These are phyloP conservation scores for Marcusenius ussheri DNA, from an alignment of 2,113 vertebrate genomes.

Conservation along the genomic window DNA sequence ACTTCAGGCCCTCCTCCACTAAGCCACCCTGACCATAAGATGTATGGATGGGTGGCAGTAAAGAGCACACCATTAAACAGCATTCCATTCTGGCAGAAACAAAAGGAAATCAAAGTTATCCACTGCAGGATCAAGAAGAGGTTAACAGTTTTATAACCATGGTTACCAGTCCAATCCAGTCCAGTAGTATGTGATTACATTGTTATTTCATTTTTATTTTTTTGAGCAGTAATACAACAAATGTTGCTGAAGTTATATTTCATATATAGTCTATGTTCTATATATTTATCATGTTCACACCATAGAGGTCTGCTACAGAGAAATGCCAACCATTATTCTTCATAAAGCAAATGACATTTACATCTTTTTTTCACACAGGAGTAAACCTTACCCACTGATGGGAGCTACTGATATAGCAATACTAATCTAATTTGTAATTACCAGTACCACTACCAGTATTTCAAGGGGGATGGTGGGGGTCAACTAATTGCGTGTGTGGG, in stretches of 20 bases:
- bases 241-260: neutral
- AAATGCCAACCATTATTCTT: neutral
- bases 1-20: neutral
- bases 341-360: neutral
- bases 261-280: neutral
- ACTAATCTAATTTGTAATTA: neutral
- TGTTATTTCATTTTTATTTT: neutral
- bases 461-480: neutral
- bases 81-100: neutral
- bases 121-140: neutral
- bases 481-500: neutral
- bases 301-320: neutral
- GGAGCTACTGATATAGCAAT: neutral
- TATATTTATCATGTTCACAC: neutral
- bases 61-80: neutral
- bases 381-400: neutral
- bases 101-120: neutral
- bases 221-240: neutral
- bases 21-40: neutral
- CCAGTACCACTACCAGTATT: neutral
- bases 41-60: neutral
- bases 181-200: neutral
- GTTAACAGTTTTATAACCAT: neutral
- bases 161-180: neutral
- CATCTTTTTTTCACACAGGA: neutral